A percentile compares a stretch with the other conserved stretches of the same genome.
Conservation (phyloP, 2,797 vertebrate species). For the Poeciliopsis infans region DNA sequence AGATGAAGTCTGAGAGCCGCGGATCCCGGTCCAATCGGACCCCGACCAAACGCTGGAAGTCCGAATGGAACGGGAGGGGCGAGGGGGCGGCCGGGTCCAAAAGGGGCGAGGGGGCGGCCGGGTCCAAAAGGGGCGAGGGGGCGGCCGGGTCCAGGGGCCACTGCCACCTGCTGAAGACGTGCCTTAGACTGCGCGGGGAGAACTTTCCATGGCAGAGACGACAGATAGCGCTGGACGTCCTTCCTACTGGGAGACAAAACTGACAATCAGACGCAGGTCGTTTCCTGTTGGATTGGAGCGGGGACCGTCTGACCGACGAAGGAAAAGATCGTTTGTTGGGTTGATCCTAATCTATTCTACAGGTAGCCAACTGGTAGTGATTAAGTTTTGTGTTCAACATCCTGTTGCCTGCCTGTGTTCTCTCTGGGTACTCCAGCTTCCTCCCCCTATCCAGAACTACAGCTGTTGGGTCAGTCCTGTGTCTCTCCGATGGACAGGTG, state of each 20-base stretch:
- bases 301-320: no score
- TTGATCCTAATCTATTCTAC: no score
- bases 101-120: conserved; percentile 70
- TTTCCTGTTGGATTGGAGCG: no score
- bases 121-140: conserved; percentile 67
- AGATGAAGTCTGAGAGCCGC: conserved; percentile 87
- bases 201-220: conserved; percentile 96
- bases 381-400: no score
- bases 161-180: conserved; percentile 84
- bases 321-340: no score
- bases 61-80: conserved; percentile 85
- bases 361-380: no score
- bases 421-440: no score
- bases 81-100: conserved; percentile 58
- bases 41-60: conserved; percentile 92
- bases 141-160: conserved; percentile 53
- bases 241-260: conserved; percentile 61
- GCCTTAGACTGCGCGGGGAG: conserved; percentile 88
- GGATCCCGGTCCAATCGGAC: conserved; percentile 88
- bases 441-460: no score
- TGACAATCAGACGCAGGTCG: no score
- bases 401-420: no score
- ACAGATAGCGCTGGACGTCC: conserved; percentile 82
- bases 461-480: no score
- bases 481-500: no score